These are phyloP conservation scores for Hydropotes inermis DNA, from an alignment of 2,113 vertebrate species.

Conservation along the genomic window DNA sequence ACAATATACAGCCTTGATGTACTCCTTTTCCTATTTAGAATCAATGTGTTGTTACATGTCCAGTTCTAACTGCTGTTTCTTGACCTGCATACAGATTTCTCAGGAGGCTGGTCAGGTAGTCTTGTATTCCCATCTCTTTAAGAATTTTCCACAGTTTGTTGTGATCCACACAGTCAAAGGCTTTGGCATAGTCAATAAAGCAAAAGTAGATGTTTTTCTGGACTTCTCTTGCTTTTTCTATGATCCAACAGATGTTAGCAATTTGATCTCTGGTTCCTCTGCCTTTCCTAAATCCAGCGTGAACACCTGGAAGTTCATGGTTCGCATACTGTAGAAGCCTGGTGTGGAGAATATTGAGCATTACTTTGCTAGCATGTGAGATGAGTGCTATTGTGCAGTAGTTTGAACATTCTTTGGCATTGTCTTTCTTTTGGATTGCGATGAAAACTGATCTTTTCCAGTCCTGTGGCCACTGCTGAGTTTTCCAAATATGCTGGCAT, in stretches of 20 bases:
- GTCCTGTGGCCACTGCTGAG: background rate
- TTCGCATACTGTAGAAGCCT: background rate
- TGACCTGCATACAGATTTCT: background rate
- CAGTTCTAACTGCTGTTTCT: background rate
- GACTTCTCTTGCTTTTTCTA: background rate
- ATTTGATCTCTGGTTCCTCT: background rate
- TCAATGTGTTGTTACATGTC: background rate
- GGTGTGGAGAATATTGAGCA: background rate
- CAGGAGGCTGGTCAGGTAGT: background rate
- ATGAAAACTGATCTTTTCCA: background rate
- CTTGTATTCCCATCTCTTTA: background rate
- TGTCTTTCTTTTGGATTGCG: background rate
- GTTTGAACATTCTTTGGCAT: background rate
- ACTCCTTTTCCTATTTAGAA: background rate
- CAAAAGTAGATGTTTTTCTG: background rate
- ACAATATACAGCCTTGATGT: background rate
- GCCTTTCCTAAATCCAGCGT: background rate
- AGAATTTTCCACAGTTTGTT: background rate
- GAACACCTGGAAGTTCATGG: background rate
- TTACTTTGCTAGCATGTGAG: background rate
- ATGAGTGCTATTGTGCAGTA: background rate
- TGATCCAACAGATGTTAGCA: background rate
- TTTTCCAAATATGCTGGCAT: background rate
- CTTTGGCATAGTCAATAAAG: background rate
- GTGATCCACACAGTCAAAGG: background rate